Evolutionary conservation across 2,888 invertebrate genomes (phyloP), one percentile per base, ranked within the genome.

Genomic region (Morpho helenor): DNA sequence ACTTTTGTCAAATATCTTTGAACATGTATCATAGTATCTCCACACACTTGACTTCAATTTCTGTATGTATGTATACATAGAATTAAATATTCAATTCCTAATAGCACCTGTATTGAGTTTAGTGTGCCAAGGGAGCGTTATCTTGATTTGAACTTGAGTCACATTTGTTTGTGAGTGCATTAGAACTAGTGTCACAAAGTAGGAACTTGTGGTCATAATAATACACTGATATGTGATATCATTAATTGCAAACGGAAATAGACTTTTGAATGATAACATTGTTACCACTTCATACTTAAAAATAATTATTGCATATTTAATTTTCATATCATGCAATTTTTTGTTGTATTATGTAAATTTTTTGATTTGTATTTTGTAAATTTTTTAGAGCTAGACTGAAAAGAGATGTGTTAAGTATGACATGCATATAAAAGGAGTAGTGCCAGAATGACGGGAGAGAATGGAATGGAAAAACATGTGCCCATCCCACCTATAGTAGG

Each of bases 41-140:
- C 47, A 16, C 5, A 10, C 10, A 8, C 48, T 48, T 8, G 39
- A 49, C 22, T 42, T 8, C 8, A 51, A n/a, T 31, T 31, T 31
- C 31, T 31, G 31, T 31, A 31, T 31, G 31, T 43, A 22, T 6
- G 41, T 51, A 10, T 42, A 9, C 22, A 16, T n/a, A 52, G 51
- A 45, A 52, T 22, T 39, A 46, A 46, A 42, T 52, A 57, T 44
- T 31, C 51, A 53, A 22, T 60, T 58, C 52, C 55, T 50, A 63
- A 60, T 53, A 56, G 57, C 52, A 57, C 55, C 60, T 62, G 43
- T 57, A 56, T 62, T 49, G 60, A 57, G 58, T 58, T 53, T 45
- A 60, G 47, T 43, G 44, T 57, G 60, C 45, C 63, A 63, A 63
- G 63, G 63, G 43, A 50, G 44, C 43, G n/a, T 63, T 63, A 63